These are phyloP conservation scores for Ormyrus rosae DNA, from an alignment of 2,888 invertebrate genomes.

Conservation along the genomic window DNA sequence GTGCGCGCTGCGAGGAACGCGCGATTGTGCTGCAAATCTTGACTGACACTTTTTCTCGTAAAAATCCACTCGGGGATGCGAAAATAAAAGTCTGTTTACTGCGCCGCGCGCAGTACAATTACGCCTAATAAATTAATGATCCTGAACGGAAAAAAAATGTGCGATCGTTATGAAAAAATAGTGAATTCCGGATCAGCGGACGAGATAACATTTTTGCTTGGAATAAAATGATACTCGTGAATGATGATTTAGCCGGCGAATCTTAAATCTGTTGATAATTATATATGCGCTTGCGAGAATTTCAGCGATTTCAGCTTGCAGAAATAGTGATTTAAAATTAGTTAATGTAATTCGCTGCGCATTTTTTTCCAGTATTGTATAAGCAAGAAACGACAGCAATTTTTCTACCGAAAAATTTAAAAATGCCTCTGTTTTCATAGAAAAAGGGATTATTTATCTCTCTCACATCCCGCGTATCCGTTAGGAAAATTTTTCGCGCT, in stretches of 20 bases:
- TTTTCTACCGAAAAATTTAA: too few species aligned
- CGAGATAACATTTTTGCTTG: background rate
- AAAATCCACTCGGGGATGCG: background rate
- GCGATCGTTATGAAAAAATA: too few species aligned
- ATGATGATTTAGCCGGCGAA: constrained; percentile 23
- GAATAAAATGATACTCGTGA: constrained; percentile 20
- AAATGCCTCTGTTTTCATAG: too few species aligned
- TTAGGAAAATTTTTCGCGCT: too few species aligned
- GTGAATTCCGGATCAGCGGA: too few species aligned
- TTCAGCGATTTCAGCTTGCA: background rate
- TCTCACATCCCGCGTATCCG: too few species aligned
- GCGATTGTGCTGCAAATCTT: constrained; percentile 10
- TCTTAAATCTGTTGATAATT: constrained; percentile 8
- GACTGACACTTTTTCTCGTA: background rate
- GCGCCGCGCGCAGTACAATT: background rate
- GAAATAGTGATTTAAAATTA: too few species aligned
- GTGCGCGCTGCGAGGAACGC: background rate
- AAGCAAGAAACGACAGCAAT: too few species aligned
- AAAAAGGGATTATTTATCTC: too few species aligned
- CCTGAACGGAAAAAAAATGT: background rate
- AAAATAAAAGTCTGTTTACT: background rate
- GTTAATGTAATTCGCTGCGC: too few species aligned
- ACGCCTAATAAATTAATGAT: background rate
- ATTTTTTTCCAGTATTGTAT: too few species aligned
- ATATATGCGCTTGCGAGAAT: background rate